Base-by-base conservation (phyloP, 2,113 vertebrate species). In the Sprattus sprattus region DNA sequence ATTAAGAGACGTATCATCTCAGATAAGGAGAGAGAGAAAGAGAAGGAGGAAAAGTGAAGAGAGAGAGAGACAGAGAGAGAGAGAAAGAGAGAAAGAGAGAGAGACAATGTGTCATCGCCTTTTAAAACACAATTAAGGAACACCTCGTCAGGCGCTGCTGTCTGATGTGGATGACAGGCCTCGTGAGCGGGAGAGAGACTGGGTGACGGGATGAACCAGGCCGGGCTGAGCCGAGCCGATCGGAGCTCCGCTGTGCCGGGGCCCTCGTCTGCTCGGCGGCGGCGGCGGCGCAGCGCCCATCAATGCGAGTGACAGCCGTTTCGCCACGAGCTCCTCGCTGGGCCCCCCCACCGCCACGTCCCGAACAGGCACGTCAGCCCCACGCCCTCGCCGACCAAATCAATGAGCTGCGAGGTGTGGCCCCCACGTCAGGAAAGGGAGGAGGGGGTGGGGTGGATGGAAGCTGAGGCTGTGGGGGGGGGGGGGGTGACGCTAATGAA, bases 51-150 rank as follows among this genome's bases (percentile, higher is more conserved):
- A n/a, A n/a, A n/a, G n/a, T n/a, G n/a, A n/a, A n/a, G 67, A 60
- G 46, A 88, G 83, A 89, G 85, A 85, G 83, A 85, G 84, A 49
- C 46, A 88, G 83, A 87, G 75, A 83, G 78, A 81, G 81, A 85
- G 49, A 87, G 83, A 87, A 47, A 81, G 82, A 83, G 81, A 81
- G n/a, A 39, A 84, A 85, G 39, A 45, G 85, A 84, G 60, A 84
- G 81, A 91, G 90, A 92, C 52, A 87, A 90, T 94, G 95, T 95
- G 95, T 96, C 92, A 92, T 93, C 94, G 93, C 95, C 11, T 95
- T 96, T 95, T 95, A 96, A 97, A 96, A 96, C 95, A 97, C 95
- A 96, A 96, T 96, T 95, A 96, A 96, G 96, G 96, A 97, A 96
- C 96, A 96, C 96, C 96, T 96, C 96, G 96, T 97, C 96, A 96